Percentiles rank a stretch among this genome's conserved stretches.
phyloP scores from a whole-genome alignment of 2,113 vertebrate species.

The Alexandromys fortis region DNA sequence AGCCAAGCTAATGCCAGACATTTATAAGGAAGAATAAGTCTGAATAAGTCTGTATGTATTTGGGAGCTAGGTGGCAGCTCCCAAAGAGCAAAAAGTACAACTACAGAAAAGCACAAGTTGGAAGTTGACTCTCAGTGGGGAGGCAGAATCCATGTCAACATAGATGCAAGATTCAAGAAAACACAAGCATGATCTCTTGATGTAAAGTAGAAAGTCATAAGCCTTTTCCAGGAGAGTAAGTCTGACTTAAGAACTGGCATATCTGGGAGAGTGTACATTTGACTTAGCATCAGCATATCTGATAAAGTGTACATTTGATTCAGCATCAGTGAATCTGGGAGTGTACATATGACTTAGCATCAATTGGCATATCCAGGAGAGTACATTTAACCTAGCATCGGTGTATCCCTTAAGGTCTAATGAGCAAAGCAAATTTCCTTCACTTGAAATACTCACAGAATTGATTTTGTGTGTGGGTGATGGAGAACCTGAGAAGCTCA shows the following conservation, averaged over 20 bases:
- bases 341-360: background rate
- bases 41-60: too few species aligned
- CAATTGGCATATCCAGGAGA: background rate
- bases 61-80: too few species aligned
- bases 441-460: background rate
- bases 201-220: background rate
- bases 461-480: background rate
- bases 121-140: background rate
- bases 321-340: background rate
- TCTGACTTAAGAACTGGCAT: background rate
- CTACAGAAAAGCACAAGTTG: background rate
- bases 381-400: too few species aligned
- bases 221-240: background rate
- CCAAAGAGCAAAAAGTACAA: too few species aligned
- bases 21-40: too few species aligned
- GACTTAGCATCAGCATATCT: background rate
- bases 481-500: background rate
- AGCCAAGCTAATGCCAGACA: too few species aligned
- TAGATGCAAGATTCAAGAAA: background rate
- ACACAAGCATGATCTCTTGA: background rate
- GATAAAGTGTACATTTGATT: too few species aligned
- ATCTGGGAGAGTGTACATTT: too few species aligned
- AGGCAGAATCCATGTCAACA: background rate
- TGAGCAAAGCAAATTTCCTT: background rate
- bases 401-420: background rate